Evolutionary conservation across 1,140 invertebrate species (phyloP).

Genomic region (Rhagoletis zephyria): DNA sequence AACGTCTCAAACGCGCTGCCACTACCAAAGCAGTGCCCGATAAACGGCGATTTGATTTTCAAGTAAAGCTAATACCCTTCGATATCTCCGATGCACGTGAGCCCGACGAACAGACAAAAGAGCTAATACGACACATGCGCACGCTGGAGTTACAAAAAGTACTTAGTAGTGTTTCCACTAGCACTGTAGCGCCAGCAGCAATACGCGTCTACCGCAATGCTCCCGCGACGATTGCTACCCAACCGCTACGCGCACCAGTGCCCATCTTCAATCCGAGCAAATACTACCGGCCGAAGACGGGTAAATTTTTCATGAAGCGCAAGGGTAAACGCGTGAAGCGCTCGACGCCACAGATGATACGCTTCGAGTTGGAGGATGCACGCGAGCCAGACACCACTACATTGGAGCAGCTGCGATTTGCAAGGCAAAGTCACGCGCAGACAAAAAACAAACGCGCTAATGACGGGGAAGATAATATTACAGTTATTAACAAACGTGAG

Average conservation of each 20-base stretch:
- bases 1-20: conserved; percentile 44
- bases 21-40: background rate
- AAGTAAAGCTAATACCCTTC: conserved; percentile 69
- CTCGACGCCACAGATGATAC: conserved; percentile 64
- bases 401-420: conserved; percentile 56
- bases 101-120: conserved; percentile 63
- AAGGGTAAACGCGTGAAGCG: conserved; percentile 51
- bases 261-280: conserved; percentile 16
- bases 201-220: conserved; percentile 20
- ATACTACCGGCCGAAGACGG: background rate
- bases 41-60: conserved; percentile 59
- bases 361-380: conserved; percentile 68
- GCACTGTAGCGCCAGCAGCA: background rate
- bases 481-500: background rate
- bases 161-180: background rate
- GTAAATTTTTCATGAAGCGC: conserved; percentile 46
- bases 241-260: background rate
- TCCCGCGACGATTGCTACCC: background rate
- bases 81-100: conserved; percentile 67
- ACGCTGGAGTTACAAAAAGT: conserved; percentile 61
- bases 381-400: conserved; percentile 58
- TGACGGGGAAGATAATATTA: background rate
- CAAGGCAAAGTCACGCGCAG: background rate
- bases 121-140: conserved; percentile 63
- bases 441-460: background rate